phyloP scores from a whole-genome alignment of 2,797 vertebrate species.

The Semaprochilodus insignis region DNA sequence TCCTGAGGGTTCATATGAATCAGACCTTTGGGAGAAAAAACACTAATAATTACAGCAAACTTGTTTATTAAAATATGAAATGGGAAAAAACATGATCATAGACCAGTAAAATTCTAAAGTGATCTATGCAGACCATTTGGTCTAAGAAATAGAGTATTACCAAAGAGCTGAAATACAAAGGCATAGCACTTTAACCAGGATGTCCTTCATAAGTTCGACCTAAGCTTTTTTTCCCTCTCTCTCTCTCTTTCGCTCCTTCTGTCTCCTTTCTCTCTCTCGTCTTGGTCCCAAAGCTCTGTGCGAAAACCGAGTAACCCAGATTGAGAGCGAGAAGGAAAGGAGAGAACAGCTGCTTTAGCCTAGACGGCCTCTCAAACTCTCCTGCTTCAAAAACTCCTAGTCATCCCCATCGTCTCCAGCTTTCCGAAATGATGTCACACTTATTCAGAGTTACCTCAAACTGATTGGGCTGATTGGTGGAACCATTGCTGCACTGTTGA shows the following conservation, averaged over 20 bases:
- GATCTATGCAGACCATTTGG: slow-evolving; percentile 8
- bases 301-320: slow-evolving; percentile 86
- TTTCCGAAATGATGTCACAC: slow-evolving; percentile 66
- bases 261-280: slow-evolving; percentile 16
- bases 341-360: slow-evolving; percentile 44
- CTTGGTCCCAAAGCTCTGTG: slow-evolving; percentile 78
- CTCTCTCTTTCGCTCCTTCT: slow-evolving; percentile 45
- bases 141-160: slow-evolving; percentile 15
- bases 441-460: slow-evolving; percentile 62
- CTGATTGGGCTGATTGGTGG: slow-evolving; percentile 72
- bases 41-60: not conserved
- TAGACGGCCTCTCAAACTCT: slow-evolving; percentile 42
- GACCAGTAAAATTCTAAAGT: slow-evolving; percentile 6
- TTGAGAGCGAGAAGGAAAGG: slow-evolving; percentile 55
- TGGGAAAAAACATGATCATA: not conserved
- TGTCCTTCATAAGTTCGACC: slow-evolving; percentile 84
- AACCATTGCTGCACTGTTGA: slow-evolving; percentile 70
- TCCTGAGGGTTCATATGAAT: not conserved
- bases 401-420: slow-evolving; percentile 21
- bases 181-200: slow-evolving; percentile 78
- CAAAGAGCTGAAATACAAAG: slow-evolving; percentile 66
- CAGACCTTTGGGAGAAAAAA: not conserved
- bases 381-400: slow-evolving; percentile 52
- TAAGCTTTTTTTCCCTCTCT: slow-evolving; percentile 61
- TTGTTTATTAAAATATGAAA: not conserved